Evolutionary conservation across 2,113 vertebrate genomes (phyloP).

Genomic region (Strix aluco): DNA sequence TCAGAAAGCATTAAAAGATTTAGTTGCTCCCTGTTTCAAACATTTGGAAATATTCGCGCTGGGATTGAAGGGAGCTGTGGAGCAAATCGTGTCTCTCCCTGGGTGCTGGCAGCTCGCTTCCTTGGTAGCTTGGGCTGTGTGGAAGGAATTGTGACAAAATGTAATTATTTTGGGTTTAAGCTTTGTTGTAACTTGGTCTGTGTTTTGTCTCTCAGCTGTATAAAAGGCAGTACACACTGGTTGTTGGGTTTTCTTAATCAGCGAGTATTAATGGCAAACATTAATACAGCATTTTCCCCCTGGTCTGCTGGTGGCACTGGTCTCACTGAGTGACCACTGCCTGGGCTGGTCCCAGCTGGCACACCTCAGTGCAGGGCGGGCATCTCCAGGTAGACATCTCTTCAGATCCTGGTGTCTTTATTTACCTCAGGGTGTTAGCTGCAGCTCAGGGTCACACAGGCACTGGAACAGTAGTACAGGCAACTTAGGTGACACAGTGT

Average conservation of each 20-base stretch:
- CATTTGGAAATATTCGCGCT: conserved; percentile 70
- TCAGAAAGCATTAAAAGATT: conserved; percentile 79
- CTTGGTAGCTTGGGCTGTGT: conserved; percentile 75
- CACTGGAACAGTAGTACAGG: neutral
- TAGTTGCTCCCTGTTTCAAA: conserved; percentile 73
- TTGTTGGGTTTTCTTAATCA: neutral
- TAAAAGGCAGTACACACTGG: neutral
- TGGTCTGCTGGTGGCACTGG: neutral
- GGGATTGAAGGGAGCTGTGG: conserved; percentile 75
- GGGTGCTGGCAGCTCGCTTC: conserved; percentile 54
- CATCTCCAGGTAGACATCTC: rapidly evolving
- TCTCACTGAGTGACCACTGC: rapidly evolving
- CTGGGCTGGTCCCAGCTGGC: neutral
- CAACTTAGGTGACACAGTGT: rapidly evolving
- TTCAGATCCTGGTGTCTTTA: neutral
- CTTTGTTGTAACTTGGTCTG: conserved; percentile 30
- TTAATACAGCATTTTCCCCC: neutral
- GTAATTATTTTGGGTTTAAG: conserved; percentile 66
- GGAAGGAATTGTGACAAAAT: conserved; percentile 79
- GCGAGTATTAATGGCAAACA: neutral
- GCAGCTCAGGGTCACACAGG: neutral
- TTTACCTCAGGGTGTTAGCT: rapidly evolving
- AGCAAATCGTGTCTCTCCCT: conserved; percentile 69
- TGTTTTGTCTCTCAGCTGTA: conserved; percentile 32
- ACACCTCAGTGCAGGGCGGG: rapidly evolving